phyloP scores from a whole-genome alignment of 2,888 invertebrate species.

The Oscheius sp. region DNA sequence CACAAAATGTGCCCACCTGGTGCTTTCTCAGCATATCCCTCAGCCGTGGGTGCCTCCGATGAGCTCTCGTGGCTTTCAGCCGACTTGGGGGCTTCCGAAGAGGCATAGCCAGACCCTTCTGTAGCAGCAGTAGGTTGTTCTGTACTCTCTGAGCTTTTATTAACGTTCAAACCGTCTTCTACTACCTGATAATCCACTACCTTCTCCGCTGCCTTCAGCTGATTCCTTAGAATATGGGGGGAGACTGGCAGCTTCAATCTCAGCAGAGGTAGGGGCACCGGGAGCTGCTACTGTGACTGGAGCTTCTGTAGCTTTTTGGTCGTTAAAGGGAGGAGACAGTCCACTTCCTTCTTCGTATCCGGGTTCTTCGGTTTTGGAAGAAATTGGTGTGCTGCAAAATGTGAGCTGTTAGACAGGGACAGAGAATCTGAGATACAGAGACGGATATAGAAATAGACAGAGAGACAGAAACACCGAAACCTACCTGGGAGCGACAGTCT shows the following conservation, averaged over 20 bases:
- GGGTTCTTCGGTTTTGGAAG: too few relatives aligned
- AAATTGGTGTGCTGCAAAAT: too few relatives aligned
- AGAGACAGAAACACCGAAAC: too few relatives aligned
- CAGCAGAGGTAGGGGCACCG: not conserved
- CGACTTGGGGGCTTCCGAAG: slow-evolving; percentile 1
- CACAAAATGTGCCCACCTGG: too few relatives aligned
- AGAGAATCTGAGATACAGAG: too few relatives aligned
- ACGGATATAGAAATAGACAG: too few relatives aligned
- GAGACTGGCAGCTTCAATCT: slow-evolving; percentile 11
- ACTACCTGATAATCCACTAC: not conserved
- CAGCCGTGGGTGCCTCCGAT: not conserved
- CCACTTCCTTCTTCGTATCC: slow-evolving; percentile 8
- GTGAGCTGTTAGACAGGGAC: too few relatives aligned
- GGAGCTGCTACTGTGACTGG: slow-evolving; percentile 2
- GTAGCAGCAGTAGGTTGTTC: not conserved
- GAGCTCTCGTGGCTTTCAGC: too few relatives aligned
- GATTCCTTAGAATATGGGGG: slow-evolving; percentile 7
- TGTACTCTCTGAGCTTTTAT: slow-evolving; percentile 2
- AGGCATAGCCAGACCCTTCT: not conserved
- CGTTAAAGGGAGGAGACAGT: too few relatives aligned
- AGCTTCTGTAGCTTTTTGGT: too few relatives aligned
- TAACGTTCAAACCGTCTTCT: not conserved
- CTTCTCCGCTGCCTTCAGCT: not conserved
- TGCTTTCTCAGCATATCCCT: not conserved
- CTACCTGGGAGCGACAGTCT: too few relatives aligned